Percentiles rank a stretch among this genome's conserved stretches.
Conservation (phyloP, 2,113 vertebrate genomes). For the Odocoileus virginianus region DNA sequence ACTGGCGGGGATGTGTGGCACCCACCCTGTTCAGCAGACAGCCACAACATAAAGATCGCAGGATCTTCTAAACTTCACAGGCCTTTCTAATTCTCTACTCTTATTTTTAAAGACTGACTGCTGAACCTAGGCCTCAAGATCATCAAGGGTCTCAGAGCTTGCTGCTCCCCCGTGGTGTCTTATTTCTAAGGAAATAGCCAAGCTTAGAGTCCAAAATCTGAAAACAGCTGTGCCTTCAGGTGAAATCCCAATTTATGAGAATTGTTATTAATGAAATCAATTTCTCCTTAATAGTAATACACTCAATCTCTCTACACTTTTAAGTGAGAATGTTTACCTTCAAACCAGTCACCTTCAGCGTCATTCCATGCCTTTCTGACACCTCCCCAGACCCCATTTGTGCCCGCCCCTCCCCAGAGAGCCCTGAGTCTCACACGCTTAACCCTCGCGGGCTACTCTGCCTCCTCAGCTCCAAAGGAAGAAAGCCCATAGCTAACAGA, state of each 20-base stretch:
- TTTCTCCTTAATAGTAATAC: not conserved
- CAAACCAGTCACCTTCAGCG: no score
- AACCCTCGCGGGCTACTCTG: no score
- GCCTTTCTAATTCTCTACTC: not conserved
- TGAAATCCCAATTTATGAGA: no score
- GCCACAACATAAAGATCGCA: fast-evolving
- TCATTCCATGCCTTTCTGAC: not conserved
- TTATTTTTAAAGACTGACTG: not conserved
- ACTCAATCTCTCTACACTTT: fast-evolving
- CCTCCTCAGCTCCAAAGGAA: not conserved
- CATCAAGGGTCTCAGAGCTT: fast-evolving
- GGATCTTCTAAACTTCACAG: not conserved
- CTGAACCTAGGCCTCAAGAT: not conserved
- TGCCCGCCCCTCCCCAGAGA: not conserved
- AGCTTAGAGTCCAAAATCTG: no score
- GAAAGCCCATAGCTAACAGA: not conserved
- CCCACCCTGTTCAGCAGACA: fast-evolving
- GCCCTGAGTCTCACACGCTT: not conserved
- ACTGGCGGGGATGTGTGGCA: not conserved
- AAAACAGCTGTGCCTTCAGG: not conserved
- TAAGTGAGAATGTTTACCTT: not conserved
- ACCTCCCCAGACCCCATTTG: fast-evolving
- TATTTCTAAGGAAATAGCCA: not conserved
- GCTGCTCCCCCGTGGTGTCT: no score
- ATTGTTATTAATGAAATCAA: not conserved